Evolutionary conservation across 2,888 invertebrate genomes (phyloP).

Genomic region (Leistus spinibarbis): DNA sequence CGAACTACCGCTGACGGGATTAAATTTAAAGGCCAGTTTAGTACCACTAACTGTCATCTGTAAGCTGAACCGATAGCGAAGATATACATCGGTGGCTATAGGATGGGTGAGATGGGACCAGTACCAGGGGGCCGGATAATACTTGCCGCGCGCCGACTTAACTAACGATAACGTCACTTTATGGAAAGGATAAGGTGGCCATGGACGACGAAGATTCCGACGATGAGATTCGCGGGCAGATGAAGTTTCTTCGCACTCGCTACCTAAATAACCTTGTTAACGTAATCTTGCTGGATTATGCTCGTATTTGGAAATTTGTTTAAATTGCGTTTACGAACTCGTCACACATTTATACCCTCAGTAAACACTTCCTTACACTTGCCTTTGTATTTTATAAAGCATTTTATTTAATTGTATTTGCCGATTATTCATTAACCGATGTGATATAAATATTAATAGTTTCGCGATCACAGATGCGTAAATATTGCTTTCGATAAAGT

Average conservation of each 20-base stretch:
- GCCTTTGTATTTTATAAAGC: too few species aligned
- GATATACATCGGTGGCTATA: constrained; percentile 43
- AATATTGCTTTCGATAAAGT: too few species aligned
- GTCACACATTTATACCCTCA: background rate
- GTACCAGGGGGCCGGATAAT: background rate
- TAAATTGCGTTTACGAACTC: background rate
- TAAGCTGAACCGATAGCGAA: constrained; percentile 50
- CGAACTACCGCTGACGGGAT: constrained; percentile 45
- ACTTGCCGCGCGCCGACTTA: constrained; percentile 8
- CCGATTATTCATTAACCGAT: too few species aligned
- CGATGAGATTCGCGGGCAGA: background rate
- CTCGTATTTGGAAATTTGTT: background rate
- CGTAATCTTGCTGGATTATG: background rate
- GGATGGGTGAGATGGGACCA: background rate
- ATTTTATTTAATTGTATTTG: too few species aligned
- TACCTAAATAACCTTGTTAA: constrained; percentile 4
- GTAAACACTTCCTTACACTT: background rate
- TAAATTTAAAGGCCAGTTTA: constrained; percentile 52
- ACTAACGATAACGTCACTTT: constrained; percentile 29
- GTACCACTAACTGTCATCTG: constrained; percentile 51
- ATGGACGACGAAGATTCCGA: background rate
- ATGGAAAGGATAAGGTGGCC: constrained; percentile 6
- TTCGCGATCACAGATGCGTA: too few species aligned
- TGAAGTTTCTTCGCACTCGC: background rate
- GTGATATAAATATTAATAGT: too few species aligned